Evolutionary conservation across 2,113 vertebrate species (phyloP), one percentile per base, ranked within the genome.

Genomic region (Psettodes erumei): DNA sequence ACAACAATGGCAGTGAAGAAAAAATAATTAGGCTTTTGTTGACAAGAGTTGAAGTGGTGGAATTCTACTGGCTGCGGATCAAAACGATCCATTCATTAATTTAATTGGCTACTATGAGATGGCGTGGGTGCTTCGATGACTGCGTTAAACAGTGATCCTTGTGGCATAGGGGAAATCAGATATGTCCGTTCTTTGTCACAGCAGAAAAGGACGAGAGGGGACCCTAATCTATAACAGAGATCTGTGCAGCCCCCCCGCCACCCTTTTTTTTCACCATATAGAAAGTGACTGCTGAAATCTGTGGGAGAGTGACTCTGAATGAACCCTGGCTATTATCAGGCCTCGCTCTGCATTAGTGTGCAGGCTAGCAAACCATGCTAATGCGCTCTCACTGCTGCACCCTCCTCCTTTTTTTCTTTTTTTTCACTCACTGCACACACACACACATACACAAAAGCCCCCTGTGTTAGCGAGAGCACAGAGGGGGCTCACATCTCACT

Each of bases 401-500:
- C 56, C 73, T 42, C 67, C 70, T 47, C 38, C 28, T 11, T 10
- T n/a, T n/a, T n/a, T 62, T 75, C 77, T 54, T 71, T 80, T 76
- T 56, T 37, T 69, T 69, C 71, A 81, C 77, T 79, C 63, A 69
- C 48, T 79, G 96, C 94, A 96, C 51, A 65, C 56, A 74, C 55
- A 76, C 38, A 59, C n/a, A 81, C 8, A 84, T 50, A 92, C 81
- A 97, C 94, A 96, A 97, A 95, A 94, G 87, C 89, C 88, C 86
- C 84, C 93, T 94, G 93, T 96, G 94, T 96, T 94, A 63, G 92
- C 83, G 27, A 37, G 80, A 88, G 89, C 86, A 95, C 90, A 94
- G 93, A 93, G 85, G 71, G 68, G 93, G 88, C 94, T 89, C 89
- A 91, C 90, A 94, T 92, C 94, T 96, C 94, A 88, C 82, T 93